Base-by-base conservation (phyloP, 2,797 vertebrate genomes). In the Cynodonichthys magdalenae region DNA sequence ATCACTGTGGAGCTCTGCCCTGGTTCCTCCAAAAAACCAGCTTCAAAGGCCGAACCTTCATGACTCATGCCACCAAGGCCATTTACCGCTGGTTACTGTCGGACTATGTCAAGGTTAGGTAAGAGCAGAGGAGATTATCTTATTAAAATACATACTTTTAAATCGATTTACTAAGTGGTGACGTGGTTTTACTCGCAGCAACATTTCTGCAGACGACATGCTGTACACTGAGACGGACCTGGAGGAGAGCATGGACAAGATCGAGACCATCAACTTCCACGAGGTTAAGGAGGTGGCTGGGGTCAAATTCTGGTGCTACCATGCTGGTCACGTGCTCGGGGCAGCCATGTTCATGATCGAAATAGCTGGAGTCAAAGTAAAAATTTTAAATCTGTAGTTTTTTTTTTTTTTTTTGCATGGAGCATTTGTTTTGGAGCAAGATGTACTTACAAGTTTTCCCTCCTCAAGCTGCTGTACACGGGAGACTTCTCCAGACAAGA, bases 311-410 rank as follows among this genome's bases (percentile, higher is more conserved):
- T 99, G 97, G 97, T 99, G 96, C 80, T 98, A 98, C 84, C 96
- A 98, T 0, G 96, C 96, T 0, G 96, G 96, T 9, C 97, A 98
- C 1, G 97, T 98, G 19, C 92, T 98, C n/a, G 97, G 96, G 55
- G 96, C 96, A 1, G 96, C 97, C 87, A 97, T 98, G 96, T 97
- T 99, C 69, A 98, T 97, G 96, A 98, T 97, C 5, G 96, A 99
- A 90, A 98, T 98, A 31, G 96, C 96, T 0, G 96, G 97, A 0
- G 96, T 99, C 52, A 98, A 97, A 95, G 81, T 82, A 15, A 0
- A 8, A 4, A 34, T 5, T n/a, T 14, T 39, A 12, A 28, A 27
- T 9, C 17, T 6, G 19, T 48, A n/a, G 17, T n/a, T 46, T 15
- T 20, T 9, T 14, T 39, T 17, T 29, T 15, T 10, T 17, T 3